Evolutionary conservation across 1,140 invertebrate species (phyloP).

Genomic region (Drosophila parabipectinata): DNA sequence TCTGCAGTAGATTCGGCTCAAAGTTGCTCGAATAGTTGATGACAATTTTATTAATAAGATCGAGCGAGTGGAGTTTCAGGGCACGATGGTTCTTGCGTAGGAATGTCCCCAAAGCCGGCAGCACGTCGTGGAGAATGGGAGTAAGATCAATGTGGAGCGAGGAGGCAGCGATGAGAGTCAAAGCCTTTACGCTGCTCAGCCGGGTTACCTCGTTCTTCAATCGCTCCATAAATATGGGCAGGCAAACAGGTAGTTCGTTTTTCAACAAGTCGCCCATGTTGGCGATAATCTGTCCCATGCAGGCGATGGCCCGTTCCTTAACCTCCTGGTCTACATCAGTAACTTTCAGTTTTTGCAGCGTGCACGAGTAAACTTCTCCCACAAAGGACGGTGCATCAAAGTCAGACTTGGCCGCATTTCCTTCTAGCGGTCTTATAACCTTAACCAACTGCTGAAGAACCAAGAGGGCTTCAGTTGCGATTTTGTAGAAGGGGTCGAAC

Average conservation of each 20-base stretch:
- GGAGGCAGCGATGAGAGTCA: conserved; percentile 97
- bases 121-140: conserved; percentile 93
- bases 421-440: conserved; percentile 95
- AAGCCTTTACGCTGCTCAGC: conserved; percentile 97
- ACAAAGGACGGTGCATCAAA: conserved; percentile 93
- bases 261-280: conserved; percentile 93
- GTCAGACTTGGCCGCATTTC: conserved; percentile 63
- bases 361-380: conserved; percentile 92
- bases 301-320: conserved; percentile 98
- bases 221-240: conserved; percentile 97
- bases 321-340: conserved; percentile 99
- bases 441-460: conserved; percentile 97
- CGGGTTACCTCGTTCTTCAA: conserved; percentile 98
- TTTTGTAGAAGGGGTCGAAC: conserved; percentile 98
- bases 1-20: conserved; percentile 89
- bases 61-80: conserved; percentile 95
- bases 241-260: conserved; percentile 91
- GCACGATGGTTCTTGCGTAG: conserved; percentile 98
- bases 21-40: conserved; percentile 92
- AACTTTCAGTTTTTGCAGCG: conserved; percentile 93
- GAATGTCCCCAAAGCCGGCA: conserved; percentile 97
- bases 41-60: conserved; percentile 95
- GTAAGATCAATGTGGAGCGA: conserved; percentile 93
- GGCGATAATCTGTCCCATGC: conserved; percentile 97
- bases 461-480: conserved; percentile 96